These are phyloP conservation scores for Hypotaenidia okinawae DNA, from an alignment of 2,797 vertebrate species.

Conservation along the genomic window DNA sequence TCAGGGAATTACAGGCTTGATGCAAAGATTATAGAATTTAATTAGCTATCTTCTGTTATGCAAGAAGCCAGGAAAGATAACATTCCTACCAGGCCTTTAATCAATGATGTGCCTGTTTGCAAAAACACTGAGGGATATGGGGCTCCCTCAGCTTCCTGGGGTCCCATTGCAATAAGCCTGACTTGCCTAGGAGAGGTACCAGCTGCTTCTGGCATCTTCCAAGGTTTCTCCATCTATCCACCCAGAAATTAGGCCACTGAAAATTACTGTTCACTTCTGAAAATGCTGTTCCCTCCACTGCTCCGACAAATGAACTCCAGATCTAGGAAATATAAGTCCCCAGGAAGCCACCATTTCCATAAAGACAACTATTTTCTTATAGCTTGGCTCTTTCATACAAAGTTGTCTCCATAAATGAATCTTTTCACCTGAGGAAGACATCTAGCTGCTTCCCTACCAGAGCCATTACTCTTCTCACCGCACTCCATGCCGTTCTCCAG, in stretches of 20 bases:
- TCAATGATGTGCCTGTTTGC: background rate
- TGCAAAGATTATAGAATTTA: slow-evolving; percentile 36
- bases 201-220: background rate
- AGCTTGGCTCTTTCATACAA: background rate
- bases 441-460: slow-evolving; percentile 2
- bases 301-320: background rate
- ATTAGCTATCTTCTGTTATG: slow-evolving; percentile 34
- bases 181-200: background rate
- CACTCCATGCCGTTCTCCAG: background rate
- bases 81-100: slow-evolving; percentile 35
- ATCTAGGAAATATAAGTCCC: background rate
- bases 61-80: slow-evolving; percentile 39
- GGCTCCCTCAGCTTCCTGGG: background rate
- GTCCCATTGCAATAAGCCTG: background rate
- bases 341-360: background rate
- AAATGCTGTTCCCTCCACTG: background rate
- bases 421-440: slow-evolving; percentile 36
- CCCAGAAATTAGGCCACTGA: background rate
- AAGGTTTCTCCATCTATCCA: background rate
- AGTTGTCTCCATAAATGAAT: background rate
- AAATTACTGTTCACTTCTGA: background rate
- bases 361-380: background rate
- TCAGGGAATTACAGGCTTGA: slow-evolving; percentile 41
- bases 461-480: background rate
- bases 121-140: background rate